Evolutionary conservation across 2,888 invertebrate genomes (phyloP).

Genomic region (Melikaiella ostensackeni): DNA sequence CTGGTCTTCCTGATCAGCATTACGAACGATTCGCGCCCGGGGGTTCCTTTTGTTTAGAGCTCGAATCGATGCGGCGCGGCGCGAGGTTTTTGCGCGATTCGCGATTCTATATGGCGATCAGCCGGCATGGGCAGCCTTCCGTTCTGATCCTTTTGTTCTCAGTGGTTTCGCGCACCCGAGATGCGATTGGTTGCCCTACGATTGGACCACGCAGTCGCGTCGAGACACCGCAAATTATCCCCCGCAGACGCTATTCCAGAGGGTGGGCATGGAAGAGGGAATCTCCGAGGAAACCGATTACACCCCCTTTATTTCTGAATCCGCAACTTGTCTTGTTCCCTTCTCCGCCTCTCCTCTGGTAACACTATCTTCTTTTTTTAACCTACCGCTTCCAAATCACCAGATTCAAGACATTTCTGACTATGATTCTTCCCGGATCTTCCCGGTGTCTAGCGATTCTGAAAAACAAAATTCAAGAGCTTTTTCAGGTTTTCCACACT

Average conservation of each 20-base stretch:
- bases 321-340: slow-evolving; percentile 3
- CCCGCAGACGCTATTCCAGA: slow-evolving; percentile 47
- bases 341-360: too few species aligned
- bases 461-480: too few species aligned
- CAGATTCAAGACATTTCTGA: too few species aligned
- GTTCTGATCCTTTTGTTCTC: slow-evolving; percentile 72
- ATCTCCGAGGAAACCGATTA: slow-evolving; percentile 68
- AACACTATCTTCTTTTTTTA: too few species aligned
- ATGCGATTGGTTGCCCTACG: slow-evolving; percentile 71
- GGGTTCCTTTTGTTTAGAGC: slow-evolving; percentile 33
- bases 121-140: slow-evolving; percentile 48
- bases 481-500: too few species aligned
- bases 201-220: slow-evolving; percentile 74
- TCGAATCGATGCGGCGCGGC: slow-evolving; percentile 52
- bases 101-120: slow-evolving; percentile 46
- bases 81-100: slow-evolving; percentile 44
- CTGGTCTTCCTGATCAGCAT: slow-evolving; percentile 4
- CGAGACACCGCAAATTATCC: slow-evolving; percentile 70
- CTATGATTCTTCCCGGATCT: too few species aligned
- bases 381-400: too few species aligned
- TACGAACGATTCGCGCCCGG: background rate
- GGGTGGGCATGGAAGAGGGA: slow-evolving; percentile 60
- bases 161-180: slow-evolving; percentile 68
- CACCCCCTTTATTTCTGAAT: slow-evolving; percentile 50
- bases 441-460: too few species aligned